phyloP scores from a whole-genome alignment of 2,797 vertebrate species.

The Myotis daubentonii region DNA sequence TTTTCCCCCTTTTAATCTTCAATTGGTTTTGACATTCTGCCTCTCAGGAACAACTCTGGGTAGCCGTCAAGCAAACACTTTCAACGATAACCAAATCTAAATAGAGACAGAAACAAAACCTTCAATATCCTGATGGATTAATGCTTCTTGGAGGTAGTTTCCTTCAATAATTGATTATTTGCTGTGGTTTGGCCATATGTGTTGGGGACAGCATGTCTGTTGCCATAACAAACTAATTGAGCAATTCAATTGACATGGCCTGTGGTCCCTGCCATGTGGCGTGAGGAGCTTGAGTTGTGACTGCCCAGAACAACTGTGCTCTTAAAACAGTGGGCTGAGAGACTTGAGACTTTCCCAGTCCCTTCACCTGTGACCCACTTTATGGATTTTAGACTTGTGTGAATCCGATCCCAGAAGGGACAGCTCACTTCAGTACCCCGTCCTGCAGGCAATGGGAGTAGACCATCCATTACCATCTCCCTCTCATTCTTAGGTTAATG shows the following conservation, averaged over 20 bases:
- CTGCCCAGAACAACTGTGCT: slow-evolving; percentile 46
- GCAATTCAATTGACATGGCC: slow-evolving; percentile 72
- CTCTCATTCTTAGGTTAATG: slow-evolving; percentile 85
- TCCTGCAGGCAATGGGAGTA: slow-evolving; percentile 80
- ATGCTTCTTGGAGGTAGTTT: slow-evolving; percentile 73
- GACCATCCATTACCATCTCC: slow-evolving; percentile 82
- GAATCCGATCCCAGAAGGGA: slow-evolving; percentile 80
- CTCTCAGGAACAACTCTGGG: slow-evolving; percentile 40
- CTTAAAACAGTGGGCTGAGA: slow-evolving; percentile 67
- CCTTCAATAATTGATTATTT: slow-evolving; percentile 86
- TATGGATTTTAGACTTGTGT: slow-evolving; percentile 80
- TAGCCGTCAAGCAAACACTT: not conserved
- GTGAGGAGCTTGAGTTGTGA: slow-evolving; percentile 57
- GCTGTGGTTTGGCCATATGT: slow-evolving; percentile 78
- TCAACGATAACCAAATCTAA: slow-evolving; percentile 56
- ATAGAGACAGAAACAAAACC: slow-evolving; percentile 41
- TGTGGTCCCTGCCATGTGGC: not conserved
- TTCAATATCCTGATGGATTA: slow-evolving; percentile 67
- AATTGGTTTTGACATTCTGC: slow-evolving; percentile 63
- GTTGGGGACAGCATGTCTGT: slow-evolving; percentile 76
- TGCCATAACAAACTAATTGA: slow-evolving; percentile 85
- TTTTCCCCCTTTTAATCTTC: not conserved
- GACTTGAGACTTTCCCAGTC: slow-evolving; percentile 75
- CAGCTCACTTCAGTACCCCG: slow-evolving; percentile 74
- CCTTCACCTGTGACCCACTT: slow-evolving; percentile 83